phyloP scores from a whole-genome alignment of 2,888 invertebrate species.

The Tridacna crocea region DNA sequence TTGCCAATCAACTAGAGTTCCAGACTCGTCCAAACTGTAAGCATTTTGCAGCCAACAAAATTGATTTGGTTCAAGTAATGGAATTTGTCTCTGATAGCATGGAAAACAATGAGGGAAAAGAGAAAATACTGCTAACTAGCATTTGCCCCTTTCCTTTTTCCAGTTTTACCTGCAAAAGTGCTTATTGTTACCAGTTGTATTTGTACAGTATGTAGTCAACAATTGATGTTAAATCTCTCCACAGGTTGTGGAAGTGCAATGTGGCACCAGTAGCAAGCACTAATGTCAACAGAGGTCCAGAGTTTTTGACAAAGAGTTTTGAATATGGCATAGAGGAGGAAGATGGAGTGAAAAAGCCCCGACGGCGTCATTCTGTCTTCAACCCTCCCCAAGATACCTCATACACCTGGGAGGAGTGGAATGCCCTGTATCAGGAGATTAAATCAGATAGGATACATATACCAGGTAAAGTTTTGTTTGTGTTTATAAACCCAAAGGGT shows the following conservation, averaged over 20 bases:
- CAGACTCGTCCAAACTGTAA: no score
- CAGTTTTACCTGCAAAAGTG: no score
- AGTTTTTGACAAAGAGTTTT: constrained; percentile 62
- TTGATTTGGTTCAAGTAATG: no score
- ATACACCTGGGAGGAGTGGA: constrained; percentile 95
- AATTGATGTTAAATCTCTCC: not conserved
- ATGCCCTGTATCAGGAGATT: constrained; percentile 89
- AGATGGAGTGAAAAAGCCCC: constrained; percentile 58
- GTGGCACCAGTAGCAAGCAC: constrained; percentile 17
- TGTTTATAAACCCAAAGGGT: no score
- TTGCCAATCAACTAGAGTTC: no score
- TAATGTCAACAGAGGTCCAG: constrained; percentile 17
- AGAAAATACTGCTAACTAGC: no score
- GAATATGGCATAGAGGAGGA: constrained; percentile 71
- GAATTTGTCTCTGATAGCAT: no score
- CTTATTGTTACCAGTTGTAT: no score
- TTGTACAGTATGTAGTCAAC: no score
- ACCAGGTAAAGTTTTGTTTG: constrained; percentile 87
- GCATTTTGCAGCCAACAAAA: no score
- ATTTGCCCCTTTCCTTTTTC: no score
- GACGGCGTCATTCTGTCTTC: constrained; percentile 56
- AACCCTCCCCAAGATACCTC: constrained; percentile 52
- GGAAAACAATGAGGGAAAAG: no score
- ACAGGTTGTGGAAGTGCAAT: constrained; percentile 82
- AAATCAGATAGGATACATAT: constrained; percentile 89